Base-by-base conservation (phyloP, 2,113 vertebrate genomes). In the Mobula hypostoma region DNA sequence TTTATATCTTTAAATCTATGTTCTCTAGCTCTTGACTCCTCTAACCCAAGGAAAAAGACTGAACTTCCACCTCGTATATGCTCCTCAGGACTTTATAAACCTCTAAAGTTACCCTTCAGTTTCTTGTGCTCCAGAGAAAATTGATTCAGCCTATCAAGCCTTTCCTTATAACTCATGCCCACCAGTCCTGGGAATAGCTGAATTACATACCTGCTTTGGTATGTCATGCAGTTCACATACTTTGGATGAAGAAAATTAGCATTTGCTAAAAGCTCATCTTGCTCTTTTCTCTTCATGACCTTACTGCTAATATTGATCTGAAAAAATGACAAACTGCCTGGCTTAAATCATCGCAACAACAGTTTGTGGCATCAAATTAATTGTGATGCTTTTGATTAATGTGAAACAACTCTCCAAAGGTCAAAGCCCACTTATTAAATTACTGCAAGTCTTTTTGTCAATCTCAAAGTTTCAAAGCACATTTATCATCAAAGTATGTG, bases 351-450 rank as follows among this genome's bases (percentile, higher is more conserved):
- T 63, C 66, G n/a, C 85, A 90, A 66, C 58, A 66, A 90, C 85
- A 66, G 63, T 90, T 90, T 32, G 61, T 66, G 61, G n/a, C 85
- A 66, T 66, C 61, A 66, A 66, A 90, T 90, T 90, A 66, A 90
- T n/a, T 36, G 61, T 66, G 85, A 66, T 17, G 12, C 5, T 90
- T 90, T 36, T 90, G 14, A 90, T n/a, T 66, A 5, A 15, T 66
- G 48, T n/a, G 61, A 63, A 90, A 68, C 61, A 90, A 90, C 29
- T 15, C 27, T 66, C 12, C 85, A 90, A 19, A 66, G 85, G 85
- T 90, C 27, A 66, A 29, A 32, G 29, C 12, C n/a, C 61, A 1
- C 61, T 32, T 90, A 90, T 90, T 90, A 90, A 90, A 90, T 90
- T 90, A 90, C 61, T 6, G 58, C 83, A 15, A 32, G 66, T 90